Evolutionary conservation across 1,140 invertebrate genomes (phyloP).

Genomic region (Scylla paramamosain): DNA sequence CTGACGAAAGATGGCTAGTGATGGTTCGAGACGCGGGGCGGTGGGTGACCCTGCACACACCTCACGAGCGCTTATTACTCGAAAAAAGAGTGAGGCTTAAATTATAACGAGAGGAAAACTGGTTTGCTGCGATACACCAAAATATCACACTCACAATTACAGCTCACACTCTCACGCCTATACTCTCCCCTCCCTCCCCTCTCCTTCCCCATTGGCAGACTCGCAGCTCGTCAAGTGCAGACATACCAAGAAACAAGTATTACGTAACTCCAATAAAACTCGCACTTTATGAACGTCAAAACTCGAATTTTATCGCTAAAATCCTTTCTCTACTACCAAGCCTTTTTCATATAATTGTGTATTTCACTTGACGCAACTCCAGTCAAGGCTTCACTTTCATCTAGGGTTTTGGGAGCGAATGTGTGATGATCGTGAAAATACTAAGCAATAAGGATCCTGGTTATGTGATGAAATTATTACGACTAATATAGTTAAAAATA

Average conservation of each 20-base stretch:
- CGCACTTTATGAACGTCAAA: neutral
- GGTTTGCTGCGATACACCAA: conserved; percentile 40
- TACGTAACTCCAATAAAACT: conserved; percentile 2
- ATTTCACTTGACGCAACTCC: neutral
- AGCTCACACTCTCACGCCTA: conserved; percentile 2
- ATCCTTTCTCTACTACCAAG: neutral
- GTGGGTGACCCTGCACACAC: conserved; percentile 3
- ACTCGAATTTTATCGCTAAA: neutral
- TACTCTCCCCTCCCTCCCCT: neutral
- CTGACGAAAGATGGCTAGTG: conserved; percentile 41
- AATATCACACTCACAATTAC: conserved; percentile 53
- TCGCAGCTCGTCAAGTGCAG: neutral
- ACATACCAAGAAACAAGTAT: conserved; percentile 14
- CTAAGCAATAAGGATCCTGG: too few relatives aligned
- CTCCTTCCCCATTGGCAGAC: neutral
- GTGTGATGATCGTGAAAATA: too few relatives aligned
- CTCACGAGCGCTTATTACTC: conserved; percentile 29
- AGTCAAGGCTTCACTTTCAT: too few relatives aligned
- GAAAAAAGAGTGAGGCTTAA: conserved; percentile 16
- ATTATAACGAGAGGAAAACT: conserved; percentile 36
- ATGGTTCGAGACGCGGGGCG: conserved; percentile 15
- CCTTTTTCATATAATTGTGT: neutral
- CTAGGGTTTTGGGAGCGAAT: too few relatives aligned
- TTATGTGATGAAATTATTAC: too few relatives aligned
- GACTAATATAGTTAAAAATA: too few relatives aligned